Conservation (phyloP, 2,797 vertebrate genomes). For the Anguilla anguilla region DNA sequence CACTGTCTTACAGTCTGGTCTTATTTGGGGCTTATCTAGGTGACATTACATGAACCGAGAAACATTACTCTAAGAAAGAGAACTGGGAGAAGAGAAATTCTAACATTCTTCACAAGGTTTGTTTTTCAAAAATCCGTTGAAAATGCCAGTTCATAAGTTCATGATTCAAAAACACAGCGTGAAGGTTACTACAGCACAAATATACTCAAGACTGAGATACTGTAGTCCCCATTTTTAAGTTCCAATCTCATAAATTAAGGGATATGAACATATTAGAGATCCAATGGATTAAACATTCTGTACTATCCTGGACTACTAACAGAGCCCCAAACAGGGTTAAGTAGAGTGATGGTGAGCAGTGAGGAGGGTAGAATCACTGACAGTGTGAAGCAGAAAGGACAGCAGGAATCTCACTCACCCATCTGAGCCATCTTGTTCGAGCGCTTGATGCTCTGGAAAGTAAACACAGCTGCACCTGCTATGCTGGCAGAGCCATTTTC, state of each 20-base stretch:
- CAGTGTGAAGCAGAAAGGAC: neutral
- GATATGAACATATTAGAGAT: neutral
- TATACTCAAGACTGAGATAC: neutral
- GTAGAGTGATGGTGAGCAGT: neutral
- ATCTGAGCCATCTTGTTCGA: conserved; percentile 86
- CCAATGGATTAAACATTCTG: neutral
- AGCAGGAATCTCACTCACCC: conserved; percentile 65
- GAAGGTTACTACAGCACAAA: neutral
- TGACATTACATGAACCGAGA: neutral
- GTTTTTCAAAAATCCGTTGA: neutral
- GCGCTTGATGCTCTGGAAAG: conserved; percentile 84
- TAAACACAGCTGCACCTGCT: conserved; percentile 83
- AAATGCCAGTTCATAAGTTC: neutral
- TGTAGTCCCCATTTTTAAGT: neutral
- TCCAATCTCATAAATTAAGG: neutral
- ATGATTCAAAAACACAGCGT: neutral
- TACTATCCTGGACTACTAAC: neutral
- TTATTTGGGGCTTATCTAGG: neutral
- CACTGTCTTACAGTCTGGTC: neutral
- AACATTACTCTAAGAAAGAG: neutral
- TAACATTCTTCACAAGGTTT: neutral
- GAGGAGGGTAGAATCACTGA: neutral
- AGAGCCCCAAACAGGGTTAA: neutral
- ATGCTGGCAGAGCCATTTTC: conserved; percentile 68
- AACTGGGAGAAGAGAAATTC: neutral